Base-by-base conservation (phyloP, 2,888 invertebrate species). In the Caenorhabditis sinica region DNA sequence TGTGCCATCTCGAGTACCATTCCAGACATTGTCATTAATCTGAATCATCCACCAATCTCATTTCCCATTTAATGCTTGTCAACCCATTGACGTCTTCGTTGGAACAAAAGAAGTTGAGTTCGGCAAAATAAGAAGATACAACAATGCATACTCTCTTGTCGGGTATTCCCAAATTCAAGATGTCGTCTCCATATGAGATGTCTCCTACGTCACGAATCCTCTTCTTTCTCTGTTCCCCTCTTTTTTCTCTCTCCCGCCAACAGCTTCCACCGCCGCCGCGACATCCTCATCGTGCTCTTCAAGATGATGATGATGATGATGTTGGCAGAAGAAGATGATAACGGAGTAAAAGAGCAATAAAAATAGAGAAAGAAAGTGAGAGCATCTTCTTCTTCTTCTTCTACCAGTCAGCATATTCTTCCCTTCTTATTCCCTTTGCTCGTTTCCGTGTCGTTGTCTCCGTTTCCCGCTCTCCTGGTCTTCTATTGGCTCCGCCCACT, bases 271-370 rank as follows among this genome's bases (percentile, higher is more conserved):
- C 69, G 3, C 71, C 43, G 23, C 51, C 36, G 20, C 20, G 49
- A 61, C 61, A 49, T 61, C 65, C 23, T n/a, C n/a, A n/a, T n/a
- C n/a, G n/a, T 53, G 56, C 25, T 56, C 60, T 40, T 40, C 51
- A 68, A 45, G 53, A 53, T 68, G 68, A 49, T 66, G 66, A 68
- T 68, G 66, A 68, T 68, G 68, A 66, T 66, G 66, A 45, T 65
- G 65, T 23, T 43, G 28, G 51, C 30, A 68, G 53, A 33, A 53
- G 68, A 68, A 20, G 63, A 68, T 53, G 68, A 53, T 36, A 30
- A 68, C 20, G 43, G 23, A 68, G 15, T n/a, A 23, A n/a, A 20
- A 65, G 25, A 63, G 40, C 28, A 65, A 51, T n/a, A n/a, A n/a
- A n/a, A n/a, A n/a, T 51, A 68, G 66, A 36, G 68, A 68, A 36